These are phyloP conservation scores for Euplexia lucipara DNA, from an alignment of 2,888 invertebrate species.

Conservation along the genomic window DNA sequence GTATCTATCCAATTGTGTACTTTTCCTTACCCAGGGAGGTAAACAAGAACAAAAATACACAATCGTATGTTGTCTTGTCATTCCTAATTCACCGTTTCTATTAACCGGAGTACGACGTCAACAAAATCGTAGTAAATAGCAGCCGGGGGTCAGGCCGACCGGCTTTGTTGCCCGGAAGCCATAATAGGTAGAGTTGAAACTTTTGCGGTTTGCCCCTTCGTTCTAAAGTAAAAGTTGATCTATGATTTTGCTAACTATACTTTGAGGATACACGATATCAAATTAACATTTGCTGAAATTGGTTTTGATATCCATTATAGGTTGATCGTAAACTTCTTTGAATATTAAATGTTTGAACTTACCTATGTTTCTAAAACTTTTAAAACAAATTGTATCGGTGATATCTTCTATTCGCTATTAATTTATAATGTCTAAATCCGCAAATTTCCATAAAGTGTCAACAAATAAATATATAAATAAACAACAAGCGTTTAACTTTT, in stretches of 20 bases:
- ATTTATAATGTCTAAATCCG: too few relatives aligned
- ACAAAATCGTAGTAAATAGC: constrained; percentile 66
- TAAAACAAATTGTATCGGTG: neutral
- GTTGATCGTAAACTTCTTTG: constrained; percentile 34
- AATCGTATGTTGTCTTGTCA: constrained; percentile 39
- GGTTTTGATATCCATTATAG: constrained; percentile 39
- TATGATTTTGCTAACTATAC: constrained; percentile 54
- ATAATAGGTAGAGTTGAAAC: constrained; percentile 67
- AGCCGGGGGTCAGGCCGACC: constrained; percentile 54
- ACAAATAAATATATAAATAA: too few relatives aligned
- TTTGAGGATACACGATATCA: constrained; percentile 50
- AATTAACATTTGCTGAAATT: constrained; percentile 53
- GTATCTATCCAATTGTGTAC: neutral
- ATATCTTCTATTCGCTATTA: neutral
- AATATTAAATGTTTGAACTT: constrained; percentile 15
- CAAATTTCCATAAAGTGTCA: too few relatives aligned
- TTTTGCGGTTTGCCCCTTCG: constrained; percentile 60
- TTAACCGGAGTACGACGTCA: constrained; percentile 55
- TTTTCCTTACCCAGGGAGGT: constrained; percentile 9
- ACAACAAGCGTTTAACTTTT: too few relatives aligned
- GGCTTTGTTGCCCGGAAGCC: constrained; percentile 64
- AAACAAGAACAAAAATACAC: constrained; percentile 33
- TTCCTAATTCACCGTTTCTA: constrained; percentile 47
- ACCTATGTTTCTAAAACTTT: neutral
- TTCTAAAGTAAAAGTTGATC: constrained; percentile 55